Conservation (phyloP, 1,140 invertebrate genomes). For the Tetragnatha versicolor region DNA sequence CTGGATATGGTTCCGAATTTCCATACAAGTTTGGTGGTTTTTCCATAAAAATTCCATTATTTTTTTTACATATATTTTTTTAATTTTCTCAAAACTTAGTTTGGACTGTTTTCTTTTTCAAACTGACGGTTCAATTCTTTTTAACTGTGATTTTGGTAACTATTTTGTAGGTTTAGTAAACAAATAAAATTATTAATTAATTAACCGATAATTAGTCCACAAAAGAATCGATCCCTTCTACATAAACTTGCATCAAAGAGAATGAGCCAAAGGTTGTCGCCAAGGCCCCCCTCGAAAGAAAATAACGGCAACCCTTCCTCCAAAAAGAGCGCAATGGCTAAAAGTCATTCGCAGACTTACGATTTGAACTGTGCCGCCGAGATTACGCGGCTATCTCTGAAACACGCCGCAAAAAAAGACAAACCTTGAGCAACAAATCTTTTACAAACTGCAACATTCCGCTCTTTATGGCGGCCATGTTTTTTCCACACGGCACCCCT, state of each 20-base stretch:
- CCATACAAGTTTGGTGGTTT: no score
- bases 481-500: not conserved
- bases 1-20: no score
- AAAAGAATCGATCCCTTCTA: not conserved
- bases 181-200: not conserved
- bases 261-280: no score
- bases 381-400: constrained; percentile 48
- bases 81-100: no score
- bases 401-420: not conserved
- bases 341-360: constrained; percentile 40
- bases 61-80: no score
- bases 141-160: no score
- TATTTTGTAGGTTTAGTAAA: no score
- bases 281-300: no score
- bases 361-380: constrained; percentile 46
- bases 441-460: constrained; percentile 50
- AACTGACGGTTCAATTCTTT: no score
- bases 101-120: no score
- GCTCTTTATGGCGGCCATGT: not conserved
- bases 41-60: no score
- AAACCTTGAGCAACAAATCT: constrained; percentile 2
- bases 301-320: constrained; percentile 41
- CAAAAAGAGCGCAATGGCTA: not conserved
- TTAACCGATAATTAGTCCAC: not conserved
- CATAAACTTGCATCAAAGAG: not conserved